phyloP scores from a whole-genome alignment of 2,113 vertebrate species.

The Syrmaticus mikado region DNA sequence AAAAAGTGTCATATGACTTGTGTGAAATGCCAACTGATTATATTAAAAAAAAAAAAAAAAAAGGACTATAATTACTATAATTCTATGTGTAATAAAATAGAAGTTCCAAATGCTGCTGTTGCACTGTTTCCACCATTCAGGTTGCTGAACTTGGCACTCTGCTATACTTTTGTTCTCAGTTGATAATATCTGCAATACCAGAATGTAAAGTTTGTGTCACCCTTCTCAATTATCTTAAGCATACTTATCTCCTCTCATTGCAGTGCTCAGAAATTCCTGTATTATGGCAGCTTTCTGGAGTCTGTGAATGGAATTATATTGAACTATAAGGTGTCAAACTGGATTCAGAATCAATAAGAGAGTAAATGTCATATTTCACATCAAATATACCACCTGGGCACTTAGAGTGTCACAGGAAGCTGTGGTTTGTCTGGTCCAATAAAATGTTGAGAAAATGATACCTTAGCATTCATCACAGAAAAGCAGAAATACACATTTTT shows the following conservation, averaged over 20 bases:
- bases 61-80: neutral
- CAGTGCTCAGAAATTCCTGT: neutral
- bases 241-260: neutral
- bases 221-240: neutral
- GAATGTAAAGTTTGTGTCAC: neutral
- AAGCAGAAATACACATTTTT: neutral
- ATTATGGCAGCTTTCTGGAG: neutral
- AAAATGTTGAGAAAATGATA: neutral
- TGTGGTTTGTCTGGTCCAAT: neutral
- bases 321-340: neutral
- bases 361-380: neutral
- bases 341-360: neutral
- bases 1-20: neutral
- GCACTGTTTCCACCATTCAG: neutral
- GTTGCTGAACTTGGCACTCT: neutral
- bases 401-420: neutral
- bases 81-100: slow-evolving; percentile 39
- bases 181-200: neutral
- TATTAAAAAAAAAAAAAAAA: neutral
- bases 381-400: neutral
- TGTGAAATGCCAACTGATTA: slow-evolving; percentile 21
- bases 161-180: neutral
- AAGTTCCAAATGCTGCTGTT: slow-evolving; percentile 23
- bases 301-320: neutral
- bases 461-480: neutral